A percentile compares a stretch with the other conserved stretches of the same genome.
Conservation (phyloP, 2,888 invertebrate species). For the Plebejus anna region DNA sequence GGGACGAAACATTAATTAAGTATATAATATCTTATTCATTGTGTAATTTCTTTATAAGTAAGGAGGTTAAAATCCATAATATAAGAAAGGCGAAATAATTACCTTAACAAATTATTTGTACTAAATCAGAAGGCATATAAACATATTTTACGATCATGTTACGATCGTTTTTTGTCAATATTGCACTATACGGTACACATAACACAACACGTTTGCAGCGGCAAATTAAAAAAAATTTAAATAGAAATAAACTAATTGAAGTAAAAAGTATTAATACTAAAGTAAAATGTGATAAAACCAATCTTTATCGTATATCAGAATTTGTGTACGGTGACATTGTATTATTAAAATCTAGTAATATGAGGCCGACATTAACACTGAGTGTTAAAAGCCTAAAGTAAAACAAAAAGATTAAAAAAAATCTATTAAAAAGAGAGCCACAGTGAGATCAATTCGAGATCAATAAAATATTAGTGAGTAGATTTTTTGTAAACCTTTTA, state of each 20-base stretch:
- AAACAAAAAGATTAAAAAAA: too few relatives aligned
- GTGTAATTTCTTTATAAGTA: neutral
- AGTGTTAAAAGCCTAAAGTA: too few relatives aligned
- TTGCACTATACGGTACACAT: neutral
- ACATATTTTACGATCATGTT: neutral
- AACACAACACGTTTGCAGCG: neutral
- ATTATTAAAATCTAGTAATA: neutral
- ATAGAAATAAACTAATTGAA: neutral
- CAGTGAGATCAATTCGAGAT: constrained; percentile 6
- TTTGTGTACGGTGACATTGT: neutral
- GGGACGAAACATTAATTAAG: too few relatives aligned
- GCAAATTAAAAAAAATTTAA: neutral
- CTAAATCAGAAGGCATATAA: constrained; percentile 20
- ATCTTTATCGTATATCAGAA: neutral
- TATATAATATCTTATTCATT: neutral
- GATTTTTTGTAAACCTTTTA: neutral
- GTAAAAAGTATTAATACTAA: neutral
- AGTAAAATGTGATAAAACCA: neutral
- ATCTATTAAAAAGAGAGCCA: neutral
- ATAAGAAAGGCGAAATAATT: neutral
- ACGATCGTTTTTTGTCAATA: neutral
- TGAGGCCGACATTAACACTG: too few relatives aligned
- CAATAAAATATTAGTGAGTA: constrained; percentile 5
- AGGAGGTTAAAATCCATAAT: neutral
- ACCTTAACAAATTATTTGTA: constrained; percentile 20